Percentiles rank a stretch among this genome's conserved stretches.
Evolutionary conservation across 2,113 vertebrate genomes (phyloP).

Genomic region (Gymnogyps californianus): DNA sequence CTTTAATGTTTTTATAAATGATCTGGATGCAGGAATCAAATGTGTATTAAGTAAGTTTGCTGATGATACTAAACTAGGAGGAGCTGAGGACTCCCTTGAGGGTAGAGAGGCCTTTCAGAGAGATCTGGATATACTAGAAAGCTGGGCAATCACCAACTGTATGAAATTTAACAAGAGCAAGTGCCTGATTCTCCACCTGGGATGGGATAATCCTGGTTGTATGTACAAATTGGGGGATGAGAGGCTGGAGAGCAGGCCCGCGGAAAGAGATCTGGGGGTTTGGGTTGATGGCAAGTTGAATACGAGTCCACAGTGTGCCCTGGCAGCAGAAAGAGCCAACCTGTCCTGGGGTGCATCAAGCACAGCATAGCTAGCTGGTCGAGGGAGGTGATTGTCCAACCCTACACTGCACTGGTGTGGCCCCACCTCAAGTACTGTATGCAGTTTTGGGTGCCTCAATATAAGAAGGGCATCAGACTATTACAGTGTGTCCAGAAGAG

Average conservation of each 20-base stretch:
- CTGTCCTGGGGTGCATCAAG: not conserved
- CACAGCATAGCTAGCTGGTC: not conserved
- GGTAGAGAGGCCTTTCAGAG: not conserved
- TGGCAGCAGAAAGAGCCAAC: not conserved
- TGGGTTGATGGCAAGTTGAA: not conserved
- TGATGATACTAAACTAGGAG: not conserved
- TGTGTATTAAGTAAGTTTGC: not conserved
- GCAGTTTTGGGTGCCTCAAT: not conserved
- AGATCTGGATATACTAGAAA: not conserved
- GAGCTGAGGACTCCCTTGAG: fast-evolving
- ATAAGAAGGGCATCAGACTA: not conserved
- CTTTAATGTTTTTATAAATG: not conserved
- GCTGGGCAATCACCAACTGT: fast-evolving
- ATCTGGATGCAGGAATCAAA: not conserved
- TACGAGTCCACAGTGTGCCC: fast-evolving
- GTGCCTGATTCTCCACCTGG: not conserved
- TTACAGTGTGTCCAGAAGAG: not conserved
- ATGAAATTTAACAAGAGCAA: not conserved
- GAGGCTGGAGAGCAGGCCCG: not conserved
- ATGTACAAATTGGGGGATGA: fast-evolving
- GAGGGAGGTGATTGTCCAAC: too few species aligned
- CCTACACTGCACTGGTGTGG: not conserved
- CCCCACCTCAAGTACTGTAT: not conserved
- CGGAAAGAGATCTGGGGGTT: not conserved
- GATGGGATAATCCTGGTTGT: not conserved